phyloP scores from a whole-genome alignment of 1,140 invertebrate genomes.

The Arctopsyche grandis region DNA sequence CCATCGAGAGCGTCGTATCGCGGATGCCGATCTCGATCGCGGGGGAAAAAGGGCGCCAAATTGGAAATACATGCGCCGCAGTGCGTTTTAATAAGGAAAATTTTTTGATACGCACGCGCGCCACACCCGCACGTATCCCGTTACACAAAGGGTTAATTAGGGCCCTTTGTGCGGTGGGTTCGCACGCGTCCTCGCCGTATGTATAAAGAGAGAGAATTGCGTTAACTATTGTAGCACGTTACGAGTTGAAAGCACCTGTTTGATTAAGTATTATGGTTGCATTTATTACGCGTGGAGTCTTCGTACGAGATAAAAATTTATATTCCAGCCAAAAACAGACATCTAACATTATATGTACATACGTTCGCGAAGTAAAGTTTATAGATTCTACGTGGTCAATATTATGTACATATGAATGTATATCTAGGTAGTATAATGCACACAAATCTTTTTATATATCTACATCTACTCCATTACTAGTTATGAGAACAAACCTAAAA shows the following conservation, averaged over 20 bases:
- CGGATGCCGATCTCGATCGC: background rate
- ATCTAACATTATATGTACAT: too few species aligned
- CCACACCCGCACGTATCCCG: too few species aligned
- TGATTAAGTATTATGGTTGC: background rate
- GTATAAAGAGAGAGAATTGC: background rate
- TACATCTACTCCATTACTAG: too few species aligned
- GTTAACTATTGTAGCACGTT: background rate
- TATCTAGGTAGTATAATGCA: too few species aligned
- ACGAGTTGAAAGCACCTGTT: background rate
- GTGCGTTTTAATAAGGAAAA: too few species aligned
- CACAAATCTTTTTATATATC: too few species aligned
- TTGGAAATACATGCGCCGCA: background rate
- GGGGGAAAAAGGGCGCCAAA: background rate
- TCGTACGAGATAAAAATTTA: too few species aligned
- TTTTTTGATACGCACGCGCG: too few species aligned
- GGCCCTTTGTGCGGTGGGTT: background rate
- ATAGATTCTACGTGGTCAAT: too few species aligned
- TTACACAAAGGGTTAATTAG: constrained; percentile 18
- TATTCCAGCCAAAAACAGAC: background rate
- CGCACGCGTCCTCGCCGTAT: background rate
- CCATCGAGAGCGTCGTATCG: background rate
- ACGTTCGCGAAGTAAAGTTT: too few species aligned
- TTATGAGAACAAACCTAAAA: too few species aligned
- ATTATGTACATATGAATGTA: too few species aligned
- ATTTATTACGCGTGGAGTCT: background rate